Evolutionary conservation across 2,113 vertebrate genomes (phyloP), one percentile per base, ranked within the genome.

Genomic region (Psittacula cyanocephala): DNA sequence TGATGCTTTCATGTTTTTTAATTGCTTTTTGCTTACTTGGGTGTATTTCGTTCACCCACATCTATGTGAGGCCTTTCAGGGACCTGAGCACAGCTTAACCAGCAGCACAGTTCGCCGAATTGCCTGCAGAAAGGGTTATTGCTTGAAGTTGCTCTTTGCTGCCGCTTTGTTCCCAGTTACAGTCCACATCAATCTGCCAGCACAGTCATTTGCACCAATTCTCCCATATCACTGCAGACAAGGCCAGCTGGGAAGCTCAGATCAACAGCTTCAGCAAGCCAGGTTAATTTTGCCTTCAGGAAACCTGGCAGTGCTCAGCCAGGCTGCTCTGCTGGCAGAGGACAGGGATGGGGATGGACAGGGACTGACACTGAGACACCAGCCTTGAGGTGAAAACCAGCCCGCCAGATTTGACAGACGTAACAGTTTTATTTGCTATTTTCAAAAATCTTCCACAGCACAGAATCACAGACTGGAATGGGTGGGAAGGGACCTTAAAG

Each of bases 201-300:
- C 74, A 62, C 33, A 13, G n/a, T 0, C 29, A 10, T 5, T 10
- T 15, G 33, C 29, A 81, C 44, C 77, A 70, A 41, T 16, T 67
- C n/a, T 78, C 19, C 59, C 1, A 0, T 3, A 24, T 33, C 53
- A 33, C n/a, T 33, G 55, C 3, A 13, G 69, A 25, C 23, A 18
- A 37, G 22, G 19, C 35, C 77, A 31, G 74, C 60, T 70, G 75
- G 50, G 69, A 59, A 89, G 46, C 50, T 85, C 74, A 25, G 41
- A 67, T 6, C 74, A 57, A 31, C 55, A 31, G 50, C 43, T 89
- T 17, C 80, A 35, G 60, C 37, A 35, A 77, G 74, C 7, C 3
- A 7, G 53, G 31, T 11, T 31, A 14, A 28, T 72, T 57, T 5
- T 41, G 64, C 60, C 35, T 78, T 33, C 20, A 47, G 77, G 81